These are phyloP conservation scores for Callorhinus ursinus DNA, from an alignment of 2,113 vertebrate genomes.

Conservation along the genomic window DNA sequence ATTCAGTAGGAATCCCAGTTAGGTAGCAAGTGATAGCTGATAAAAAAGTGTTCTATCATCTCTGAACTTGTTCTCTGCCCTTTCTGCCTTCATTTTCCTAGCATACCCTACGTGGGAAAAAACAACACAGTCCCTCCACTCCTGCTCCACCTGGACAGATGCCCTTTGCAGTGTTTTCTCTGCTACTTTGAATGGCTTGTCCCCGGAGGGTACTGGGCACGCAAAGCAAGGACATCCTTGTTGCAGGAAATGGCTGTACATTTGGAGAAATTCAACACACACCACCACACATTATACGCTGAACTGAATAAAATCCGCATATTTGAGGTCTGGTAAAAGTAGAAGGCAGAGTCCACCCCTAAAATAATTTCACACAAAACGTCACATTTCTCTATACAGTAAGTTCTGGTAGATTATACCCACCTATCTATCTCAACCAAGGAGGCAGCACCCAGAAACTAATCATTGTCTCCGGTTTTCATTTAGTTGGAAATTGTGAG, in stretches of 20 bases:
- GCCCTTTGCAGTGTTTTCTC: background rate
- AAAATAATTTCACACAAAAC: background rate
- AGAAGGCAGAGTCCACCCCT: background rate
- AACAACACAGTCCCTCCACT: background rate
- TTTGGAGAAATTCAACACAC: background rate
- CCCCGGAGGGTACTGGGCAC: fast-evolving
- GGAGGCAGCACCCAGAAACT: background rate
- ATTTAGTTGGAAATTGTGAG: background rate
- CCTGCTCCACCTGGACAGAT: fast-evolving
- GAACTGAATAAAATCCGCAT: background rate
- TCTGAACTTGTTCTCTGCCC: background rate
- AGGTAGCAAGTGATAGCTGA: too few relatives aligned
- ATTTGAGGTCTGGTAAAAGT: background rate
- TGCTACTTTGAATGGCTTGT: background rate
- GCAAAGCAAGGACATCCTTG: fast-evolving
- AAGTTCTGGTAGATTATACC: background rate
- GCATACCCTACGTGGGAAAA: fast-evolving
- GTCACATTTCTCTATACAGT: too few relatives aligned
- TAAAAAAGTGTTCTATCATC: too few relatives aligned
- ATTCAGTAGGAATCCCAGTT: background rate
- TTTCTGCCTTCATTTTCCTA: background rate
- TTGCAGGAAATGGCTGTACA: fast-evolving
- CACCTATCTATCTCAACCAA: fast-evolving
- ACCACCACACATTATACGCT: fast-evolving
- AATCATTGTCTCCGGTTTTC: background rate